phyloP scores from a whole-genome alignment of 2,888 invertebrate species.

The Cynaeus angustus region DNA sequence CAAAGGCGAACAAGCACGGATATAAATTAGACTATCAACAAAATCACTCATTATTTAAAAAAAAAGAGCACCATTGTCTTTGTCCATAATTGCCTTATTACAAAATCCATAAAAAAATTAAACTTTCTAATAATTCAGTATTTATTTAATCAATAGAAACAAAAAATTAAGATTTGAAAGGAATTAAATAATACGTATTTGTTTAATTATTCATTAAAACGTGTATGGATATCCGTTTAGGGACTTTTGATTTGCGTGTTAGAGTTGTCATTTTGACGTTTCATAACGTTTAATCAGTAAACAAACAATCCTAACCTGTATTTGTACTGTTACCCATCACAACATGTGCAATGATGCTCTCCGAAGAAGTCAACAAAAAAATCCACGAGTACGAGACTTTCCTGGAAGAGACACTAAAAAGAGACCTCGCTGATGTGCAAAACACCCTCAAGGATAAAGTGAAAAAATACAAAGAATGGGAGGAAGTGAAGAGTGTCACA shows the following conservation, averaged over 20 bases:
- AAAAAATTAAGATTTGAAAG: neutral
- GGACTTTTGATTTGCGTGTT: neutral
- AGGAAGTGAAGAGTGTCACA: conserved; percentile 64
- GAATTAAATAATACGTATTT: neutral
- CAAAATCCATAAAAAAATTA: neutral
- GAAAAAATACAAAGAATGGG: conserved; percentile 65
- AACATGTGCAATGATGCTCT: conserved; percentile 52
- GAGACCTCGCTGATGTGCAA: conserved; percentile 67
- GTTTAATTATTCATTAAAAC: too few species aligned
- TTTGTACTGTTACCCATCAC: neutral
- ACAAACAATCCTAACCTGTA: conserved; percentile 21
- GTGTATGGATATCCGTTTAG: too few species aligned
- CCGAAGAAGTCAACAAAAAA: conserved; percentile 59
- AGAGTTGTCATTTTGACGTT: neutral
- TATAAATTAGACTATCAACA: too few species aligned
- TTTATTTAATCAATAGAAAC: too few species aligned
- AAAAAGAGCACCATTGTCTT: too few species aligned
- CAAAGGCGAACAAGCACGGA: too few species aligned
- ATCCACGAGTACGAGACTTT: conserved; percentile 67
- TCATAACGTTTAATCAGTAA: too few species aligned
- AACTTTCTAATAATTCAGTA: too few species aligned
- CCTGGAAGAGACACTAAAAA: conserved; percentile 67
- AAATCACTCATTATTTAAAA: too few species aligned
- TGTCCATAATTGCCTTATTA: too few species aligned
- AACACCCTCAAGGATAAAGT: conserved; percentile 59